Evolutionary conservation across 2,888 invertebrate species (phyloP).

Genomic region (Drosophila picticornis): DNA sequence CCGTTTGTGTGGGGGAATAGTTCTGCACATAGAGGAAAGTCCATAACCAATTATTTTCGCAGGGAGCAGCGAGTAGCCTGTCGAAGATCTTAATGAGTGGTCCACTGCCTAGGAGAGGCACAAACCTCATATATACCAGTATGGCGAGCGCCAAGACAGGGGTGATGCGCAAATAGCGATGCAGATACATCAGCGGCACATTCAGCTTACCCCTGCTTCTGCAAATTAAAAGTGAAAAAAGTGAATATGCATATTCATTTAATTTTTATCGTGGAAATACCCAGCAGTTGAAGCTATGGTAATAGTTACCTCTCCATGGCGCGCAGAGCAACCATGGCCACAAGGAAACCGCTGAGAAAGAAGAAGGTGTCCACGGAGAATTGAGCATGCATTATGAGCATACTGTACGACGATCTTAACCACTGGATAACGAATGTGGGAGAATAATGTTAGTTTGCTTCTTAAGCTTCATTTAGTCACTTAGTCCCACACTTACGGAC

Average conservation of each 20-base stretch:
- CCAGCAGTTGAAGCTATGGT: neutral
- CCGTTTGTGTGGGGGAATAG: too few species aligned
- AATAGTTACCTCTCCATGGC: slow-evolving; percentile 71
- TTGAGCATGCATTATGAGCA: slow-evolving; percentile 83
- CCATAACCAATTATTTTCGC: slow-evolving; percentile 72
- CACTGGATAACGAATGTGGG: slow-evolving; percentile 54
- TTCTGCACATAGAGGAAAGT: slow-evolving; percentile 86
- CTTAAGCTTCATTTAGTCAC: neutral
- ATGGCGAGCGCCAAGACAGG: slow-evolving; percentile 86
- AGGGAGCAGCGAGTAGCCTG: too few species aligned
- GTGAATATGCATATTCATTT: neutral
- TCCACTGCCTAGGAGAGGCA: slow-evolving; percentile 86
- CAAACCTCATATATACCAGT: slow-evolving; percentile 85
- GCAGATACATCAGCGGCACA: slow-evolving; percentile 83
- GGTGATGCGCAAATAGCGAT: slow-evolving; percentile 86
- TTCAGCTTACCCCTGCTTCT: slow-evolving; percentile 81
- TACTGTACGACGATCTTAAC: slow-evolving; percentile 64
- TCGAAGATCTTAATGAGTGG: slow-evolving; percentile 84
- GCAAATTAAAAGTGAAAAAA: neutral
- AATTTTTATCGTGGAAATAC: neutral
- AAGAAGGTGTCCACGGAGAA: slow-evolving; percentile 88
- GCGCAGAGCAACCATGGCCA: slow-evolving; percentile 80
- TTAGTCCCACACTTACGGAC: slow-evolving; percentile 43
- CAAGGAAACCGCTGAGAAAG: slow-evolving; percentile 87
- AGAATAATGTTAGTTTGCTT: neutral